Evolutionary conservation across 1,140 invertebrate genomes (phyloP).

Genomic region (Aplysia californica): DNA sequence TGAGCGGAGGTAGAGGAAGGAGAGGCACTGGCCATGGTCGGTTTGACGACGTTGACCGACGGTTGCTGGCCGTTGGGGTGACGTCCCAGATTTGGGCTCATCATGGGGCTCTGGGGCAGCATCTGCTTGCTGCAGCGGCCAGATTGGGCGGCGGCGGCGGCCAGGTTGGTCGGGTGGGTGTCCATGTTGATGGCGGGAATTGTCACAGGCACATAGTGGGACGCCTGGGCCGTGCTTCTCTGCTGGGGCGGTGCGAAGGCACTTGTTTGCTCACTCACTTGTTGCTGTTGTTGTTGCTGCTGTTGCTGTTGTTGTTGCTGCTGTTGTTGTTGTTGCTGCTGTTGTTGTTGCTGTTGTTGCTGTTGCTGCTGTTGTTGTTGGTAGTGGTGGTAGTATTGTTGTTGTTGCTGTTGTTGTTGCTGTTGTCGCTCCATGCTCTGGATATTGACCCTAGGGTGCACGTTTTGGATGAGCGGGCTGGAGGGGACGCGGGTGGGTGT

Average conservation of each 20-base stretch:
- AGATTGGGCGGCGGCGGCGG: background rate
- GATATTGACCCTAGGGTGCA: constrained; percentile 32
- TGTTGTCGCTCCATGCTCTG: constrained; percentile 28
- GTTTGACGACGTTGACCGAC: constrained; percentile 61
- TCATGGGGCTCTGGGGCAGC: constrained; percentile 32
- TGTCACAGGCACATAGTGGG: constrained; percentile 40
- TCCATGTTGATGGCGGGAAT: constrained; percentile 35
- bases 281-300: background rate
- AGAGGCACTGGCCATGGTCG: constrained; percentile 52
- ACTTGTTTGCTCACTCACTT: background rate
- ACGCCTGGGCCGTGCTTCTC: constrained; percentile 8
- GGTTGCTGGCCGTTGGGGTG: too few relatives aligned
- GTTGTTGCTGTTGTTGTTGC: constrained; percentile 25
- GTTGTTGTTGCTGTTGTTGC: constrained; percentile 24
- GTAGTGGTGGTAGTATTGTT: constrained; percentile 12
- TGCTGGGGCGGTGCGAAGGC: constrained; percentile 15
- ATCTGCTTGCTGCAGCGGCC: constrained; percentile 15
- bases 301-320: background rate
- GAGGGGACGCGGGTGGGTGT: constrained; percentile 33
- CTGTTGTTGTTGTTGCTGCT: constrained; percentile 22
- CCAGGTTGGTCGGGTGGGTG: background rate
- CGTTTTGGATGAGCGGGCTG: constrained; percentile 33
- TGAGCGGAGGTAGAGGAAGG: constrained; percentile 29
- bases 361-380: constrained; percentile 3
- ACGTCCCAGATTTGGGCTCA: constrained; percentile 32